Percentiles rank a stretch among this genome's conserved stretches.
These are phyloP conservation scores for Aproaerema taeniolella DNA, from an alignment of 2,888 invertebrate species.

Conservation along the genomic window DNA sequence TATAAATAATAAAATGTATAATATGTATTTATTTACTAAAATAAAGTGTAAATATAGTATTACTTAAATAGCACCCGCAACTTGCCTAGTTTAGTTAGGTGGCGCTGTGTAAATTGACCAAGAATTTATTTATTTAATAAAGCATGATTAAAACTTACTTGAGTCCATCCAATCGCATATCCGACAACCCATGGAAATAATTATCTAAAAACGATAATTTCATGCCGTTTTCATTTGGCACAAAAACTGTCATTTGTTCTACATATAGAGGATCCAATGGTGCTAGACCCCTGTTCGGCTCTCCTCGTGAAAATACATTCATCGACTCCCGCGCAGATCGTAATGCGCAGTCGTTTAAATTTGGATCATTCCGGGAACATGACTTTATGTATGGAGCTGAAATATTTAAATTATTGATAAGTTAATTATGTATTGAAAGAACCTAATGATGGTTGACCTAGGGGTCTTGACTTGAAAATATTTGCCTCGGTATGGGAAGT, in stretches of 20 bases:
- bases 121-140: no score
- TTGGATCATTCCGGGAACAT: slow-evolving; percentile 53
- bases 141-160: slow-evolving; percentile 43
- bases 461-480: no score
- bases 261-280: slow-evolving; percentile 49
- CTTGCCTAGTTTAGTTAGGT: no score
- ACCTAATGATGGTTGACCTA: no score
- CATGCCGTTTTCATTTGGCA: slow-evolving; percentile 51
- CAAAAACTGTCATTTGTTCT: slow-evolving; percentile 42
- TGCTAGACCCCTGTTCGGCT: slow-evolving; percentile 34
- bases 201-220: slow-evolving; percentile 49
- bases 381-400: slow-evolving; percentile 43
- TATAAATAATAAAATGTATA: no score
- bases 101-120: no score
- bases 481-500: neutral
- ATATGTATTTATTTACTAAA: no score
- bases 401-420: slow-evolving; percentile 10
- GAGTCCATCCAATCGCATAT: slow-evolving; percentile 37
- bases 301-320: slow-evolving; percentile 43
- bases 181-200: slow-evolving; percentile 46
- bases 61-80: no score
- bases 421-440: no score
- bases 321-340: slow-evolving; percentile 45
- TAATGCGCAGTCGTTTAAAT: slow-evolving; percentile 48
- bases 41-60: no score